A percentile compares a stretch with the other conserved stretches of the same genome.
These are phyloP conservation scores for Coluber constrictor DNA, from an alignment of 2,797 vertebrate species.

Conservation along the genomic window DNA sequence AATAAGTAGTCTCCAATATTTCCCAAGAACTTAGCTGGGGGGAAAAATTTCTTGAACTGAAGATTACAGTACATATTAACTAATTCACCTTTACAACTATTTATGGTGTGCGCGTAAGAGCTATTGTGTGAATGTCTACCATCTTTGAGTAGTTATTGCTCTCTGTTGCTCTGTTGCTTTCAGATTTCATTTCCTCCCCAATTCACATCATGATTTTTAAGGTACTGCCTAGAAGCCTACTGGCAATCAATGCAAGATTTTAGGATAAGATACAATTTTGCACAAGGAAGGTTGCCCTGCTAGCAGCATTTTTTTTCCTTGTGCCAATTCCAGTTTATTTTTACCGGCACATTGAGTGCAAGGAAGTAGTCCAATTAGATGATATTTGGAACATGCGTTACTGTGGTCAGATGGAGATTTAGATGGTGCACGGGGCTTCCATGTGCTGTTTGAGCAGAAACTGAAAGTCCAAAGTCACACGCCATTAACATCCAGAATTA, in stretches of 20 bases:
- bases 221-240: neutral
- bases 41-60: neutral
- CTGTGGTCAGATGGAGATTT: neutral
- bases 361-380: neutral
- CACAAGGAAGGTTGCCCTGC: neutral
- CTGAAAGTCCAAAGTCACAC: neutral
- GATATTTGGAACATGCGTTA: neutral
- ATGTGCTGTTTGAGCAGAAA: neutral
- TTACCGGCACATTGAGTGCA: neutral
- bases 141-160: neutral
- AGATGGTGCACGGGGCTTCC: neutral
- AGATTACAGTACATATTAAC: neutral
- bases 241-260: neutral
- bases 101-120: neutral
- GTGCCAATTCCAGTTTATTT: neutral
- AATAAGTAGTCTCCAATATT: conserved; percentile 40
- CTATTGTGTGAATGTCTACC: neutral
- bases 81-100: neutral
- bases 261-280: neutral
- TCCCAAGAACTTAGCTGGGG: neutral
- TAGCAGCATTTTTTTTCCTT: neutral
- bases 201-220: neutral
- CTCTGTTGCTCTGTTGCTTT: neutral
- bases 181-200: neutral
- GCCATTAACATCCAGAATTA: neutral